A percentile compares a stretch with the other conserved stretches of the same genome.
These are phyloP conservation scores for Goniozus legneri DNA, from an alignment of 1,140 invertebrate species.

Conservation along the genomic window DNA sequence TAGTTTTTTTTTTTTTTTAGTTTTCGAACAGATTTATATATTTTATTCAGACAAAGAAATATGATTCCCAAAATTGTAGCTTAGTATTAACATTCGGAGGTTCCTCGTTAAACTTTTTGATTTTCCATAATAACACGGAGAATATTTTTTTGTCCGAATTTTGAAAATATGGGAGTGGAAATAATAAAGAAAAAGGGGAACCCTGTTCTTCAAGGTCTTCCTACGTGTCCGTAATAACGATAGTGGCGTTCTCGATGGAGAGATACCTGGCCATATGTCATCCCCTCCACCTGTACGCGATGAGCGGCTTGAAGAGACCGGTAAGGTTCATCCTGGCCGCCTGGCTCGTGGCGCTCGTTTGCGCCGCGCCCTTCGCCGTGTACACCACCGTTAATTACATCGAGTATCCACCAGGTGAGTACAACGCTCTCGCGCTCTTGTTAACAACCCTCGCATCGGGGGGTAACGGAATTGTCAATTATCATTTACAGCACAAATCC, in stretches of 20 bases:
- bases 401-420: conserved; percentile 65
- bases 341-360: conserved; percentile 74
- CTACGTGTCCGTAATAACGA: conserved; percentile 86
- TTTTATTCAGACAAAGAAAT: too few relatives aligned
- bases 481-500: too few relatives aligned
- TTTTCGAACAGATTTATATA: too few relatives aligned
- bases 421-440: conserved; percentile 1
- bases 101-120: too few relatives aligned
- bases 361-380: conserved; percentile 76
- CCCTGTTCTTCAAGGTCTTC: conserved; percentile 62
- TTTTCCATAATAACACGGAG: too few relatives aligned
- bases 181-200: too few relatives aligned
- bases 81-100: too few relatives aligned
- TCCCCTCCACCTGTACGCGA: conserved; percentile 74
- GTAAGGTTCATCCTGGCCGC: conserved; percentile 74
- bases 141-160: neutral
- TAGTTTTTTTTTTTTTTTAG: too few relatives aligned
- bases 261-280: conserved; percentile 91
- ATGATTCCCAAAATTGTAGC: too few relatives aligned
- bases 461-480: too few relatives aligned
- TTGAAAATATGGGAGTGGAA: too few relatives aligned
- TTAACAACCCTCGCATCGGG: too few relatives aligned
- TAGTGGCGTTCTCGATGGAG: conserved; percentile 83
- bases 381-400: conserved; percentile 68
- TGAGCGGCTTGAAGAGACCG: conserved; percentile 76